phyloP scores from a whole-genome alignment of 2,888 invertebrate species.

The Esperia sulphurella region DNA sequence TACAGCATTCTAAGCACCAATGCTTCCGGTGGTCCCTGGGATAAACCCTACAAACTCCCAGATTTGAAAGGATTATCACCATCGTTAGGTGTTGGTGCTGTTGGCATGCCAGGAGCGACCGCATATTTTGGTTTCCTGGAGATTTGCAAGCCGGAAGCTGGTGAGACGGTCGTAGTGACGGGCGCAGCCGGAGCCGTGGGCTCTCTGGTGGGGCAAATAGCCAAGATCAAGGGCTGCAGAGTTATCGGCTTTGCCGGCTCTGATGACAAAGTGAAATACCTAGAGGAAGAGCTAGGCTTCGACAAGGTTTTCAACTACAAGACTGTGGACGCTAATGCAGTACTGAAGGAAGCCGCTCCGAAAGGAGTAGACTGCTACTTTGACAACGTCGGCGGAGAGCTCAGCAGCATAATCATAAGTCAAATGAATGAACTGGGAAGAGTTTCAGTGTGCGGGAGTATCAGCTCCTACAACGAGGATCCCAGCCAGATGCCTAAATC shows the following conservation, averaged over 20 bases:
- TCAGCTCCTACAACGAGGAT: slow-evolving; percentile 53
- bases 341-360: slow-evolving; percentile 81
- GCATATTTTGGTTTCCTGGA: slow-evolving; percentile 86
- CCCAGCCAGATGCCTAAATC: slow-evolving; percentile 37
- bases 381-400: slow-evolving; percentile 86
- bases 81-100: slow-evolving; percentile 79
- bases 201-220: slow-evolving; percentile 86
- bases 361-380: slow-evolving; percentile 87
- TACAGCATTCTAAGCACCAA: slow-evolving; percentile 45
- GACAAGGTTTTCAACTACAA: slow-evolving; percentile 87
- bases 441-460: slow-evolving; percentile 46
- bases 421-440: slow-evolving; percentile 75
- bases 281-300: slow-evolving; percentile 82
- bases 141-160: slow-evolving; percentile 82
- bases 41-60: slow-evolving; percentile 57
- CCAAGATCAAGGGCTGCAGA: slow-evolving; percentile 81
- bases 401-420: slow-evolving; percentile 76
- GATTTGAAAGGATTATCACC: slow-evolving; percentile 68
- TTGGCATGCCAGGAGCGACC: slow-evolving; percentile 85
- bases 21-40: slow-evolving; percentile 14
- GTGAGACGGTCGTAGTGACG: slow-evolving; percentile 84
- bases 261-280: slow-evolving; percentile 84
- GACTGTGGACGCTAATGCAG: slow-evolving; percentile 69
- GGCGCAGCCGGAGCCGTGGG: slow-evolving; percentile 89
- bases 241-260: slow-evolving; percentile 86